Evolutionary conservation across 2,888 invertebrate genomes (phyloP).

Genomic region (Torymus auratus): DNA sequence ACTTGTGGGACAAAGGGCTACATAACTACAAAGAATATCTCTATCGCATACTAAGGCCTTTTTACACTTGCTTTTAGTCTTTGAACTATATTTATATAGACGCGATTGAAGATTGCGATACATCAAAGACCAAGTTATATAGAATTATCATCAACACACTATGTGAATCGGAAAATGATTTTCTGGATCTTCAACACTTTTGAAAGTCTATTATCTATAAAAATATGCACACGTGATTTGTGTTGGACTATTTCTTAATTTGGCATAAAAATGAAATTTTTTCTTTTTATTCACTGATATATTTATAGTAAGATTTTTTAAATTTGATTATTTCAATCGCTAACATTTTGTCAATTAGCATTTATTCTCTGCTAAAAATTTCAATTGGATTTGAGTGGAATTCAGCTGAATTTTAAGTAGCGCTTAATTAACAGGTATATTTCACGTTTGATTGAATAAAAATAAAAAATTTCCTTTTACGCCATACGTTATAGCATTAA

Average conservation of each 20-base stretch:
- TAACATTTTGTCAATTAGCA: too few species aligned
- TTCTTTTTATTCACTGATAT: background rate
- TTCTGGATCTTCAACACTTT: background rate
- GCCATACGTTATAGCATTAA: background rate
- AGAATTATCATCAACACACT: too few species aligned
- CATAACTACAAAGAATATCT: slow-evolving; percentile 36
- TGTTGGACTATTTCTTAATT: slow-evolving; percentile 9
- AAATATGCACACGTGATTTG: slow-evolving; percentile 16
- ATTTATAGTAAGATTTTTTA: background rate
- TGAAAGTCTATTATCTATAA: slow-evolving; percentile 12
- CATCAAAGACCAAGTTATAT: slow-evolving; percentile 13
- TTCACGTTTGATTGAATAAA: background rate
- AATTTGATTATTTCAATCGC: background rate
- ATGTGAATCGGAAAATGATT: background rate
- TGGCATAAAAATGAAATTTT: slow-evolving; percentile 26
- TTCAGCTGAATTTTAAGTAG: too few species aligned
- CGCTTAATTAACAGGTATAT: background rate
- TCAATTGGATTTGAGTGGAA: too few species aligned
- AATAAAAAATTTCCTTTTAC: background rate
- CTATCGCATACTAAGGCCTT: slow-evolving; percentile 49
- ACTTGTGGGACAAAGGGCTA: slow-evolving; percentile 28
- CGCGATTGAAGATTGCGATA: slow-evolving; percentile 9
- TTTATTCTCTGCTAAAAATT: too few species aligned
- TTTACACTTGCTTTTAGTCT: slow-evolving; percentile 23
- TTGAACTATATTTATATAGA: slow-evolving; percentile 14